Base-by-base conservation (phyloP, 1,140 invertebrate genomes). In the Megalonaias nervosa region DNA sequence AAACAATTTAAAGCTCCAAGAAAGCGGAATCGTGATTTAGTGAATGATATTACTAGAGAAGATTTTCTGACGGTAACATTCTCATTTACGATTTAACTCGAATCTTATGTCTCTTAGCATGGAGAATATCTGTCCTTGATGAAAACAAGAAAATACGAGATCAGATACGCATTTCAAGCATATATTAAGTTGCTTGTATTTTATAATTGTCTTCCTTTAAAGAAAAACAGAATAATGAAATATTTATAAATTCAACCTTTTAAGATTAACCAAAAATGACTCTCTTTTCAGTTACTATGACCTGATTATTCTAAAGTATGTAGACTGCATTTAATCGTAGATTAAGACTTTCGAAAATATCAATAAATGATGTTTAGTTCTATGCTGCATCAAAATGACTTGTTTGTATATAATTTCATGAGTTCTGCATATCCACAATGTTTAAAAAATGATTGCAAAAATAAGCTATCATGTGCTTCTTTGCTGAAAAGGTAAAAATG, bases 111-210 rank as follows among this genome's bases (percentile, higher is more conserved):
- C 26, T 58, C 73, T 12, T 64, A 74, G 16, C 73, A 74, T 58
- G 38, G 73, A 59, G 65, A 74, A 38, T 68, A 74, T n/a, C 58
- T 74, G 14, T 74, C 73, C 26, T 26, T 74, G 26, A 58, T 68
- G 3, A 74, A 74, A 23, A 67, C 65, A 16, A 64, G 73, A 6
- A 31, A 74, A 74, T 59, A 64, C 68, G n/a, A 64, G 66, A 26
- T 26, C 68, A 4, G 73, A 68, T 55, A 55, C 60, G 2, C 26
- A 67, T 11, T 74, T 74, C 58, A 74, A 74, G 73, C 67, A 55
- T n/a, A 21, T 64, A 38, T 65, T 73, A 61, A 19, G 48, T 26
- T 56, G 71, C 57, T 56, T 21, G 71, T 14, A 55, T 56, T 72
- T 48, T 17, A 17, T 57, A 61, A 48, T 48, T 9, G 6, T 48